Percentiles rank a stretch among this genome's conserved stretches.
These are phyloP conservation scores for Pygoscelis antarcticus DNA, from an alignment of 2,113 vertebrate species.

Conservation along the genomic window DNA sequence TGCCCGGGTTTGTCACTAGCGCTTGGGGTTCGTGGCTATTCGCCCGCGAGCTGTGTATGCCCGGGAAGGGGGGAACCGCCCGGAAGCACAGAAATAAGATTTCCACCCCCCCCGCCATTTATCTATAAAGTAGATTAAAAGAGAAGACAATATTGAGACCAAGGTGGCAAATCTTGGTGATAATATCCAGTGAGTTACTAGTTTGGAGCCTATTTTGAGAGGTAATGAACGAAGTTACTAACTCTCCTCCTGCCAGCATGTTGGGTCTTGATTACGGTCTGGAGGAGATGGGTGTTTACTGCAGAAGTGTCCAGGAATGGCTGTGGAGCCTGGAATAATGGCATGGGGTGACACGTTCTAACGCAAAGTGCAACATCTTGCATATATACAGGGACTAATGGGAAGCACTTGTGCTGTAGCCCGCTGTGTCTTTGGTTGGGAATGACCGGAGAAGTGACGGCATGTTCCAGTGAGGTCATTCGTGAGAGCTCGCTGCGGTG, in stretches of 20 bases:
- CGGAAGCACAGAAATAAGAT: rapidly evolving
- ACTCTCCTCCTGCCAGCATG: background rate
- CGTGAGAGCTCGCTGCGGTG: rapidly evolving
- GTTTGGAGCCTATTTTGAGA: background rate
- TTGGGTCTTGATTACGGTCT: background rate
- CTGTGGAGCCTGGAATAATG: background rate
- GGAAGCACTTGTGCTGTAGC: background rate
- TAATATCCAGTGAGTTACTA: rapidly evolving
- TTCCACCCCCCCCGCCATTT: rapidly evolving
- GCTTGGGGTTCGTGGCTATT: background rate
- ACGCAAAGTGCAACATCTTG: rapidly evolving
- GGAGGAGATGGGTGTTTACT: background rate
- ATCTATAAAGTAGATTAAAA: rapidly evolving
- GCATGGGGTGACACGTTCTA: rapidly evolving
- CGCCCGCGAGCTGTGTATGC: background rate
- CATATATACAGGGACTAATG: rapidly evolving
- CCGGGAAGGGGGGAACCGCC: background rate
- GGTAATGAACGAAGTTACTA: background rate
- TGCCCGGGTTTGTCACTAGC: rapidly evolving
- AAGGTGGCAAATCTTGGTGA: background rate
- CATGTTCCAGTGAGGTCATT: rapidly evolving
- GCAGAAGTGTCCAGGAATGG: background rate
- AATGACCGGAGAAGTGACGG: rapidly evolving
- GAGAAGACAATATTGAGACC: rapidly evolving
- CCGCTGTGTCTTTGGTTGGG: background rate